Conservation (phyloP, 2,113 vertebrate species). For the Nerophis lumbriciformis region DNA sequence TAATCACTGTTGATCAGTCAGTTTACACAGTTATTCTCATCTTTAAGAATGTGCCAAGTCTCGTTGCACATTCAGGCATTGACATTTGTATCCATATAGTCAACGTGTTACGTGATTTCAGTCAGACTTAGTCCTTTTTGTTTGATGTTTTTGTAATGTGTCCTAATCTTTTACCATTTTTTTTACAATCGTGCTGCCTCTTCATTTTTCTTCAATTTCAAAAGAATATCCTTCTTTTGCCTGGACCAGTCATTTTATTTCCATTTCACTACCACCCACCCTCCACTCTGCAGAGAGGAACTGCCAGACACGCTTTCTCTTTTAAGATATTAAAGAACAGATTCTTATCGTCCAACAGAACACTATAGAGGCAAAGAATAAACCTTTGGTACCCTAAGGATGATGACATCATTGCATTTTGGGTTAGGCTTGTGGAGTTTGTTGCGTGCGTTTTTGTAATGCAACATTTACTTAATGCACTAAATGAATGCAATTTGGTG, state of each 20-base stretch:
- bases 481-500: slow-evolving; percentile 9
- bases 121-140: no score
- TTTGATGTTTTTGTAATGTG: no score
- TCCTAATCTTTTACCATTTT: slow-evolving; percentile 17
- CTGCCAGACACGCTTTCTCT: slow-evolving; percentile 53
- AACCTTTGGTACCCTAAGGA: slow-evolving; percentile 33
- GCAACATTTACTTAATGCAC: slow-evolving; percentile 9
- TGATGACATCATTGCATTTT: slow-evolving; percentile 26
- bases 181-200: background rate
- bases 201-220: background rate
- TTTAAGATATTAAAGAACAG: slow-evolving; percentile 45
- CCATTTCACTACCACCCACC: slow-evolving; percentile 18
- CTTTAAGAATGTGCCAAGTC: no score
- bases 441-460: slow-evolving; percentile 23
- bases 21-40: no score
- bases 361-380: slow-evolving; percentile 36
- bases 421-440: slow-evolving; percentile 14
- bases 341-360: slow-evolving; percentile 41
- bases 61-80: no score
- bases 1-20: no score
- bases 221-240: slow-evolving; percentile 15
- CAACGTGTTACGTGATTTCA: no score
- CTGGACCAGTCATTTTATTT: slow-evolving; percentile 24
- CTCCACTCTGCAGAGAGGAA: slow-evolving; percentile 33
- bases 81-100: no score